A percentile compares a stretch with the other conserved stretches of the same genome.
phyloP scores from a whole-genome alignment of 2,797 vertebrate genomes.

The Acanthiza pusilla region DNA sequence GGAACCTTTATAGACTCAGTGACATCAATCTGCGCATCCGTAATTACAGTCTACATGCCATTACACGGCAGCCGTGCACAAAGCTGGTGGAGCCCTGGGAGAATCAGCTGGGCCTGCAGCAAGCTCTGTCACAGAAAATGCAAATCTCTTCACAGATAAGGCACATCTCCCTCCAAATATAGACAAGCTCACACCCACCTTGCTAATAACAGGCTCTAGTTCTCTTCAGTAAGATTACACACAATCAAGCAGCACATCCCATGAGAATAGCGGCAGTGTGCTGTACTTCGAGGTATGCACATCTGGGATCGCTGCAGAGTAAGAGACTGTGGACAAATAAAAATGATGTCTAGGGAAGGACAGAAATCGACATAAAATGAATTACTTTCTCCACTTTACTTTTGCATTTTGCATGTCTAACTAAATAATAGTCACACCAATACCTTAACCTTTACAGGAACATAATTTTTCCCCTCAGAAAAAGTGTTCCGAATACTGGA shows the following conservation, averaged over 20 bases:
- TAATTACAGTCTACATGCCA: slow-evolving; percentile 45
- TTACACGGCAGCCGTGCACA: slow-evolving; percentile 10
- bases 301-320: background rate
- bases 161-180: background rate
- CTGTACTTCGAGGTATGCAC: accelerated
- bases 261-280: background rate
- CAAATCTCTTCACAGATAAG: slow-evolving; percentile 1
- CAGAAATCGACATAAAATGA: background rate
- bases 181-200: background rate
- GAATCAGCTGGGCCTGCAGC: background rate
- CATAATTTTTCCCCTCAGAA: background rate
- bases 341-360: background rate
- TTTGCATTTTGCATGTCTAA: background rate
- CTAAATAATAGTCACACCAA: background rate
- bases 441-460: background rate
- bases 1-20: background rate
- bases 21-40: slow-evolving; percentile 23
- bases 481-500: background rate
- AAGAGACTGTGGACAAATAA: background rate
- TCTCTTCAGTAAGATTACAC: background rate
- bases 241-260: background rate
- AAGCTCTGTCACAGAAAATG: background rate
- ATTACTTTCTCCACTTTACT: background rate
- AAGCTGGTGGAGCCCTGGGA: background rate
- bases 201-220: background rate